Conservation (phyloP, 2,888 invertebrate genomes). For the Tethea ocularis region DNA sequence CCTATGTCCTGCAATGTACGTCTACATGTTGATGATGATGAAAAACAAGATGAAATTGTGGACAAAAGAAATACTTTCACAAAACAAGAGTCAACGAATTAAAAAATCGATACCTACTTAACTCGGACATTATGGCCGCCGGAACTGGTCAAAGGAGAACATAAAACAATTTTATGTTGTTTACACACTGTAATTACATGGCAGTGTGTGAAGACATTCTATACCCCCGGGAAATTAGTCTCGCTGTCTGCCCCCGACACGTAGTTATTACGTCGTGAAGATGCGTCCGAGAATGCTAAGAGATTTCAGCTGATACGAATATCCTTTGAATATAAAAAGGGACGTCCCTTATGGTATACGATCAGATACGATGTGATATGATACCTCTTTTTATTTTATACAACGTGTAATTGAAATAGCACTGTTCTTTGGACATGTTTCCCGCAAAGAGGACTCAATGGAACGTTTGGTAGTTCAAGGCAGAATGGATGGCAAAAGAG, state of each 20-base stretch:
- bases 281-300: conserved; percentile 29
- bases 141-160: conserved; percentile 14
- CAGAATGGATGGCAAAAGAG: too few relatives aligned
- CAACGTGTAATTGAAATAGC: too few relatives aligned
- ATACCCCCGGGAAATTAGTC: conserved; percentile 46
- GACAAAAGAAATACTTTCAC: too few relatives aligned
- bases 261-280: conserved; percentile 48
- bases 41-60: too few relatives aligned
- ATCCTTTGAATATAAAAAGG: conserved; percentile 45
- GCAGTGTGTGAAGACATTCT: conserved; percentile 28
- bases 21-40: too few relatives aligned
- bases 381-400: too few relatives aligned
- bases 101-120: neutral
- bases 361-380: neutral
- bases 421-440: too few relatives aligned
- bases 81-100: too few relatives aligned
- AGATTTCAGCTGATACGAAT: conserved; percentile 29
- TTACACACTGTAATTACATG: conserved; percentile 46
- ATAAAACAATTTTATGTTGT: conserved; percentile 46
- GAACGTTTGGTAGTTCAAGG: too few relatives aligned
- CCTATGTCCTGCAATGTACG: too few relatives aligned
- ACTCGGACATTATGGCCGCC: neutral
- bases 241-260: conserved; percentile 38
- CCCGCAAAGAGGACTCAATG: too few relatives aligned
- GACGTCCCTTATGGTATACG: conserved; percentile 22